A percentile compares a stretch with the other conserved stretches of the same genome.
Conservation (phyloP, 2,888 invertebrate genomes). For the Epinotia bilunana region DNA sequence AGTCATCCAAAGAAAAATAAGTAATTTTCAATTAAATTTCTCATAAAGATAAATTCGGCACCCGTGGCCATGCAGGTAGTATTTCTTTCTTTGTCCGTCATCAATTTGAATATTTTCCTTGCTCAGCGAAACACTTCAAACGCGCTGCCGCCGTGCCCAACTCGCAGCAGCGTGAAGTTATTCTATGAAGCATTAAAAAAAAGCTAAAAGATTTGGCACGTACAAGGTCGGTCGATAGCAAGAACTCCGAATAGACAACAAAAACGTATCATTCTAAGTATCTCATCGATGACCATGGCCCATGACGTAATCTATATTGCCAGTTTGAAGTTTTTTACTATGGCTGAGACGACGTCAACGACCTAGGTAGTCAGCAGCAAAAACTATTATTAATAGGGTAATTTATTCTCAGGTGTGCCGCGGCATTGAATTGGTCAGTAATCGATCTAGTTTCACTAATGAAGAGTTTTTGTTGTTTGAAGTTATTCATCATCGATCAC, state of each 20-base stretch:
- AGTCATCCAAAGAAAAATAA: not conserved
- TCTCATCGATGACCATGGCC: slow-evolving; percentile 46
- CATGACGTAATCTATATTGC: slow-evolving; percentile 66
- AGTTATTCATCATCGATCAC: slow-evolving; percentile 31
- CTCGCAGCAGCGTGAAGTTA: slow-evolving; percentile 28
- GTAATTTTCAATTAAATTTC: not conserved
- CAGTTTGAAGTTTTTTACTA: slow-evolving; percentile 63
- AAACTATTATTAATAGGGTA: slow-evolving; percentile 58
- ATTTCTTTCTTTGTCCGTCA: not conserved
- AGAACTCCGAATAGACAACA: slow-evolving; percentile 33
- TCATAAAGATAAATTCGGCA: not conserved
- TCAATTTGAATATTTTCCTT: slow-evolving; percentile 33
- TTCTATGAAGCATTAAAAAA: slow-evolving; percentile 37
- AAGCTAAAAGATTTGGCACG: slow-evolving; percentile 36
- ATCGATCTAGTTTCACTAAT: slow-evolving; percentile 53
- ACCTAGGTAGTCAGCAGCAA: slow-evolving; percentile 59
- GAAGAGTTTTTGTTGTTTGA: slow-evolving; percentile 36
- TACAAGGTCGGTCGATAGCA: slow-evolving; percentile 43
- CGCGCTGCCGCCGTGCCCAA: not conserved
- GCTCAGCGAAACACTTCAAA: slow-evolving; percentile 26
- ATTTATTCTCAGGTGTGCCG: slow-evolving; percentile 56
- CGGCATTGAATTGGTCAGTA: slow-evolving; percentile 50
- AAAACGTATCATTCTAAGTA: slow-evolving; percentile 45
- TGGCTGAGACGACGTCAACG: slow-evolving; percentile 69
- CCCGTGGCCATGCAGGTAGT: not conserved